phyloP scores from a whole-genome alignment of 1,140 invertebrate species.

The Eulimnadia texana region DNA sequence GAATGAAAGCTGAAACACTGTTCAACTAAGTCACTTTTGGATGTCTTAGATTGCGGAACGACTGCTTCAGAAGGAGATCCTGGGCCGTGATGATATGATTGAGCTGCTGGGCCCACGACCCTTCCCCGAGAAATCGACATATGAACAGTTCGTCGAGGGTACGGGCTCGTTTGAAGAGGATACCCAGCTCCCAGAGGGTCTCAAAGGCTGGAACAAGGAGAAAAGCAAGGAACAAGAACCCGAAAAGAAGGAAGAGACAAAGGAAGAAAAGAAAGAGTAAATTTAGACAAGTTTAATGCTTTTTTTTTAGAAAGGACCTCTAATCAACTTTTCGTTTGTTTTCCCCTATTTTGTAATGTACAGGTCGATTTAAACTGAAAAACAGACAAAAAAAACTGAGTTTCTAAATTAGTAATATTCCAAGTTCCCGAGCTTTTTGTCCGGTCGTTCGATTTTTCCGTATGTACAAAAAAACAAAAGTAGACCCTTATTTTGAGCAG shows the following conservation, averaged over 20 bases:
- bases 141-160: slow-evolving; percentile 98
- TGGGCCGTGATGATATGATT: slow-evolving; percentile 95
- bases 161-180: slow-evolving; percentile 97
- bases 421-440: neutral
- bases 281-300: neutral
- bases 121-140: slow-evolving; percentile 97
- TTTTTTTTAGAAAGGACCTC: neutral
- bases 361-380: neutral
- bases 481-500: too few species aligned
- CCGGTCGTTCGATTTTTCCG: neutral
- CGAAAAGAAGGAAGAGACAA: slow-evolving; percentile 11
- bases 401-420: too few species aligned
- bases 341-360: neutral
- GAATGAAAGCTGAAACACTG: too few species aligned
- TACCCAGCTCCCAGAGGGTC: slow-evolving; percentile 82
- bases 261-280: neutral
- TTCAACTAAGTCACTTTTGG: too few species aligned
- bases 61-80: slow-evolving; percentile 84
- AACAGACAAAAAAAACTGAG: too few species aligned
- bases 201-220: slow-evolving; percentile 56
- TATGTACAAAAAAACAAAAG: too few species aligned
- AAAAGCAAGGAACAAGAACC: slow-evolving; percentile 1
- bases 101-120: slow-evolving; percentile 85
- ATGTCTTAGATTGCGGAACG: slow-evolving; percentile 67
- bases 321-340: neutral